A percentile compares a stretch with the other conserved stretches of the same genome.
phyloP scores from a whole-genome alignment of 1,140 invertebrate genomes.

The Phymorhynchus buccinoides region DNA sequence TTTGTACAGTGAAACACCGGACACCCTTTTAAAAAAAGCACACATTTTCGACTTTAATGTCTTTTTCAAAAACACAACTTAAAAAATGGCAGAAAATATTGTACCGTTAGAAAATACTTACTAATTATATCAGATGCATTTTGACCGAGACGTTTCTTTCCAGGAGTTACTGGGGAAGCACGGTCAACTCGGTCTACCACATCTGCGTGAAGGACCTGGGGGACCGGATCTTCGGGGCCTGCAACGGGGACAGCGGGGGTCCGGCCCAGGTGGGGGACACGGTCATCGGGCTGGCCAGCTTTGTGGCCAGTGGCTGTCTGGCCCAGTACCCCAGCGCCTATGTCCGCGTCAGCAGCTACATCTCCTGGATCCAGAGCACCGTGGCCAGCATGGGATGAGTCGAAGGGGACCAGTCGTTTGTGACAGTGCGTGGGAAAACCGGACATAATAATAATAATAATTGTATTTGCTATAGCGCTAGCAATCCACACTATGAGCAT shows the following conservation, averaged over 20 bases:
- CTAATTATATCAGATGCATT: too few species aligned
- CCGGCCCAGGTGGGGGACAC: slow-evolving; percentile 7
- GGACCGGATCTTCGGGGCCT: slow-evolving; percentile 26
- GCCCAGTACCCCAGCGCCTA: slow-evolving; percentile 10
- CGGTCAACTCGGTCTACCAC: slow-evolving; percentile 21
- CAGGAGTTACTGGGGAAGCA: slow-evolving; percentile 16
- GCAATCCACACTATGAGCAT: too few species aligned
- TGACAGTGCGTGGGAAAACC: too few species aligned
- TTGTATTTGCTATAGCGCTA: too few species aligned
- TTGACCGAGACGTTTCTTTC: too few species aligned
- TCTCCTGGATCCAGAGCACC: slow-evolving; percentile 19
- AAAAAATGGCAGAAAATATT: too few species aligned
- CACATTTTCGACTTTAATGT: too few species aligned
- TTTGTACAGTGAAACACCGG: too few species aligned
- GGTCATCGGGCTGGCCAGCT: slow-evolving; percentile 6
- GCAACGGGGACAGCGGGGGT: slow-evolving; percentile 29
- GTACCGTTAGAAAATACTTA: too few species aligned
- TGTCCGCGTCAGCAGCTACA: slow-evolving; percentile 14
- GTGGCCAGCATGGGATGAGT: neutral
- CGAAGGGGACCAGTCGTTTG: neutral
- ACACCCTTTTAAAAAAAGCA: too few species aligned
- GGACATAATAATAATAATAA: too few species aligned
- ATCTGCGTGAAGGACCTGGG: slow-evolving; percentile 32
- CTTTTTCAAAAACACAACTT: too few species aligned
- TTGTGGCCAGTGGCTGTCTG: slow-evolving; percentile 21